Conservation (phyloP, 2,797 vertebrate genomes). For the Huso huso region DNA sequence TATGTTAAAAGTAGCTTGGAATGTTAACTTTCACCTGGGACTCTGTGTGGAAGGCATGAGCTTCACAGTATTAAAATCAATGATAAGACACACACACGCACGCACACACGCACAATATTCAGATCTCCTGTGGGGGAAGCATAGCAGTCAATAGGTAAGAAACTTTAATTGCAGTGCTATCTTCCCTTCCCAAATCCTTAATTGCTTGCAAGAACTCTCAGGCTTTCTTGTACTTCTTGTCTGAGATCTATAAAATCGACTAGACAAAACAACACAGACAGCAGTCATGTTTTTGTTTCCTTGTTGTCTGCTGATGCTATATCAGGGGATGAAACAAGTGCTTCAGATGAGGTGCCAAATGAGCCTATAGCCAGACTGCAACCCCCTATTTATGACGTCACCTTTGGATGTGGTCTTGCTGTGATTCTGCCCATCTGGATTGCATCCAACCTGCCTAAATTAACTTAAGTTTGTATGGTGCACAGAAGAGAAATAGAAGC, state of each 20-base stretch:
- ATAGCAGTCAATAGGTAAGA: too few relatives aligned
- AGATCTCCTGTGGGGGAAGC: not conserved
- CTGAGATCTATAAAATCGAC: not conserved
- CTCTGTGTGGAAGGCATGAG: not conserved
- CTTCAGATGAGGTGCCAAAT: constrained; percentile 9
- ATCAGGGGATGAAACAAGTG: not conserved
- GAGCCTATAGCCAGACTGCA: not conserved
- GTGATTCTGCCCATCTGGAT: too few relatives aligned
- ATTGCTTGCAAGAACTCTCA: not conserved
- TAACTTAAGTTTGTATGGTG: too few relatives aligned
- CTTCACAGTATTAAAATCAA: too few relatives aligned
- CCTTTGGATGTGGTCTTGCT: too few relatives aligned
- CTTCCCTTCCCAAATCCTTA: not conserved
- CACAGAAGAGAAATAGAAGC: too few relatives aligned
- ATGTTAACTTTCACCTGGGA: constrained; percentile 2
- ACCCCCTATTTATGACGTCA: too few relatives aligned
- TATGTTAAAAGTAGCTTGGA: not conserved
- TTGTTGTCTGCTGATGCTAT: constrained; percentile 13
- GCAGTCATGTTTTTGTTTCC: constrained; percentile 1
- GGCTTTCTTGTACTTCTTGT: not conserved
- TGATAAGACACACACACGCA: not conserved
- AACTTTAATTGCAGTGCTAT: not conserved
- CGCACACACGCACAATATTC: not conserved
- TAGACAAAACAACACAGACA: not conserved
- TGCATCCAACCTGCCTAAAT: too few relatives aligned